Conservation (phyloP, 2,113 vertebrate genomes). For the Notarius quadriscutis region DNA sequence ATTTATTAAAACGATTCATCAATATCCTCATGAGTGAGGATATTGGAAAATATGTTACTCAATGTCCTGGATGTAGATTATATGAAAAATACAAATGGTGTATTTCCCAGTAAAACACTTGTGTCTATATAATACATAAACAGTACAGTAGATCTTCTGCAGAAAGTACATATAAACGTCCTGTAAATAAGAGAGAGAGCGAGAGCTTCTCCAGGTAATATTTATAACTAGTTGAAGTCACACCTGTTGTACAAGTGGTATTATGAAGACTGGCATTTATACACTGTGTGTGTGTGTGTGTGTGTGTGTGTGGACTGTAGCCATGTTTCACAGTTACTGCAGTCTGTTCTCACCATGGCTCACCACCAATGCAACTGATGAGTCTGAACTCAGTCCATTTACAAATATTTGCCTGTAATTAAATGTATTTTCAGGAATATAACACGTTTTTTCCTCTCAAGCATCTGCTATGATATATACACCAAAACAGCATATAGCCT, state of each 20-base stretch:
- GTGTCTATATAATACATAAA: no score
- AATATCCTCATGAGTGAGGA: no score
- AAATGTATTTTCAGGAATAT: constrained; percentile 20
- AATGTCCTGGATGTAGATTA: no score
- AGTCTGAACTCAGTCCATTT: constrained; percentile 17
- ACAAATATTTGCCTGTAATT: constrained; percentile 32
- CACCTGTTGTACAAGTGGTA: constrained; percentile 10
- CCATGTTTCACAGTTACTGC: constrained; percentile 32
- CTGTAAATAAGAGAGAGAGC: neutral
- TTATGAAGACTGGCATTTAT: constrained; percentile 17
- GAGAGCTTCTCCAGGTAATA: neutral
- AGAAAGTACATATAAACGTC: neutral
- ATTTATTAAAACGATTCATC: no score
- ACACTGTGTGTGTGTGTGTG: neutral
- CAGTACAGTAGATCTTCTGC: neutral
- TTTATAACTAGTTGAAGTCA: constrained; percentile 15
- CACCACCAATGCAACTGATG: constrained; percentile 29
- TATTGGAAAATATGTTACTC: no score
- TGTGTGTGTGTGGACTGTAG: constrained; percentile 12
- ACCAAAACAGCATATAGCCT: neutral
- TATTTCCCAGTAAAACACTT: no score
- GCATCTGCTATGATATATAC: constrained; percentile 2
- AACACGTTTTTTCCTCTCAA: neutral
- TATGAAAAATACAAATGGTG: no score
- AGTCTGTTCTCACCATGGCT: constrained; percentile 26